Base-by-base conservation (phyloP, 2,888 invertebrate species). In the Halocaridina rubra region DNA sequence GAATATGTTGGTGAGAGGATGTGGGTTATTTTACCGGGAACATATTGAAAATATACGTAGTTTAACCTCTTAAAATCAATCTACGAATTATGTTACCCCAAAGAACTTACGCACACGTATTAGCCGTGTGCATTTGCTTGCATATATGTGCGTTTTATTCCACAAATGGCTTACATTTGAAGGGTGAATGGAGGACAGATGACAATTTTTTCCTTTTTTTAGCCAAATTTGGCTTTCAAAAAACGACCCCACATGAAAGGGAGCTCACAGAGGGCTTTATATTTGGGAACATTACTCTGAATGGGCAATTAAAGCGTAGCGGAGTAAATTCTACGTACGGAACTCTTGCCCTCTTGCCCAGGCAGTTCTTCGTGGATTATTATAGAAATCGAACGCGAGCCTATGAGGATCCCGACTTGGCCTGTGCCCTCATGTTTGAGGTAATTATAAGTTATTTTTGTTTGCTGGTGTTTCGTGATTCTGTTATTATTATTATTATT, bases 201-300 rank as follows among this genome's bases (percentile, higher is more conserved):
- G 78, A 82, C 61, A 95, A 96, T 72, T 96, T 96, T 91, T 98
- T 97, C 91, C 95, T 95, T 91, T 97, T 98, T 91, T 92, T 99
- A 78, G 94, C 96, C 27, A 98, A 98, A 91, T 99, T 98, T 91
- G 98, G 98, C 84, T 97, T 98, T 91, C 98, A 98, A 92, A 97
- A 98, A 92, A 98, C 98, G 16, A 96, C 97, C 91, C 93, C 94
- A 64, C 95, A 96, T 91, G 94, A 95, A 89, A 94, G 94, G 90
- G 95, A 94, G 89, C 95, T 96, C 90, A 96, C 97, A 88, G 95
- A 95, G 91, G 98, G 98, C 72, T 98, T 96, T 91, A 97, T 99
- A 89, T 99, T 97, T 91, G 99, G 99, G 16, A 98, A 98, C 91
- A 94, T 98, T 71, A 97, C 98, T 30, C 93, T 96, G 88, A 1